Conservation (phyloP, 2,797 vertebrate species). For the Malurus leucopterus region DNA sequence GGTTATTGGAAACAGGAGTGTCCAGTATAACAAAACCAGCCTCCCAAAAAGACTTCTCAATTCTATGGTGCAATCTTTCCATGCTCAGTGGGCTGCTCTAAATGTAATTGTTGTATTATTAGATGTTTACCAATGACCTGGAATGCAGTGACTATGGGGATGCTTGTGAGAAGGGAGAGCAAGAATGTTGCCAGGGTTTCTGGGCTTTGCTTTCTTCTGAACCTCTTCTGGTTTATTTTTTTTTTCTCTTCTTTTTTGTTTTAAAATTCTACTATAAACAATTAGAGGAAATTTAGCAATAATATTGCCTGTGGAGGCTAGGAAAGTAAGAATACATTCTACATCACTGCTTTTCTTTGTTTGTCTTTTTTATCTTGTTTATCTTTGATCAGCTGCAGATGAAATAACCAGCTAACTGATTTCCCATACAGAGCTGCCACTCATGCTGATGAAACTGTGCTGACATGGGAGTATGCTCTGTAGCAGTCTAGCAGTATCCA, state of each 20-base stretch:
- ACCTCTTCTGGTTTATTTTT: neutral
- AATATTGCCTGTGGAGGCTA: conserved; percentile 5
- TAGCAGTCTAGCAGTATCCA: conserved; percentile 32
- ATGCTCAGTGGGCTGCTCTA: neutral
- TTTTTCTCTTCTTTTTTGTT: neutral
- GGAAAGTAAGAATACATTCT: conserved; percentile 22
- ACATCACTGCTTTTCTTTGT: conserved; percentile 31
- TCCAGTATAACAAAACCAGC: neutral
- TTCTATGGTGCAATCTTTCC: neutral
- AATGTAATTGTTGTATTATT: neutral
- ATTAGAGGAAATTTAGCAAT: conserved; percentile 33
- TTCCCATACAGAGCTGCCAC: conserved; percentile 26
- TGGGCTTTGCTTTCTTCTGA: neutral
- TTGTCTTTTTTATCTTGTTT: conserved; percentile 45
- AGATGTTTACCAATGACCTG: neutral
- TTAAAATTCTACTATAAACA: conserved; percentile 21
- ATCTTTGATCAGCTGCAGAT: conserved; percentile 58
- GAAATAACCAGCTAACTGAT: conserved; percentile 56
- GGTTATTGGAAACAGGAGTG: neutral
- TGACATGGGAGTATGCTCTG: neutral
- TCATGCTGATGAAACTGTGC: conserved; percentile 22
- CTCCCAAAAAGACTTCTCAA: neutral
- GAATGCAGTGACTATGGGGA: neutral
- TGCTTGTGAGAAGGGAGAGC: neutral
- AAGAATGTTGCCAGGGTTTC: neutral